Conservation (phyloP, 92 coral and sea anemone genomes). For the Palythoa heliodiscus region DNA sequence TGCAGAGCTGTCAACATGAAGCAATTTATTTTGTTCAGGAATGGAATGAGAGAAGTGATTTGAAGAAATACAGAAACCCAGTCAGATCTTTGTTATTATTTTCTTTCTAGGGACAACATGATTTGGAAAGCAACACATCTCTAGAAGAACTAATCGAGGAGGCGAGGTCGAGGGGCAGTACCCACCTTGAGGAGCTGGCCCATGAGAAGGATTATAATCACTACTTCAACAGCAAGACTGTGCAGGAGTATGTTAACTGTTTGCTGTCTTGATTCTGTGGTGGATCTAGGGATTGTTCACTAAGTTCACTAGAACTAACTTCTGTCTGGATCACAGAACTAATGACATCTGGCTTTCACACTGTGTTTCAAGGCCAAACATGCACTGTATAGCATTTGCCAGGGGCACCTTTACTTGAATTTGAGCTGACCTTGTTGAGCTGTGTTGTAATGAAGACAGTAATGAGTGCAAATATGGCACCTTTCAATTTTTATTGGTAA, state of each 20-base stretch:
- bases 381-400: too few relatives aligned
- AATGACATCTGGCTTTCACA: too few relatives aligned
- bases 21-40: not conserved
- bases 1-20: too few relatives aligned
- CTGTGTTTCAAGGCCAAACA: too few relatives aligned
- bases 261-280: not conserved
- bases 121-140: slow-evolving; percentile 61
- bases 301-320: too few relatives aligned
- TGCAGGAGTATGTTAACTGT: slow-evolving; percentile 78
- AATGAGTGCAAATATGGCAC: too few relatives aligned
- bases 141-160: slow-evolving; percentile 76
- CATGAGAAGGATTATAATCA: slow-evolving; percentile 87
- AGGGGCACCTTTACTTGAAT: too few relatives aligned
- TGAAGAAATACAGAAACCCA: not conserved
- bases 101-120: slow-evolving; percentile 71
- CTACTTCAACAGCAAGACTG: slow-evolving; percentile 82
- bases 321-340: too few relatives aligned
- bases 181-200: slow-evolving; percentile 67
- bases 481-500: too few relatives aligned
- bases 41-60: not conserved
- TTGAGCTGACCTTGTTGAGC: too few relatives aligned
- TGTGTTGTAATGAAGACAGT: too few relatives aligned
- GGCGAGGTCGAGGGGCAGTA: slow-evolving; percentile 66
- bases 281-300: too few relatives aligned
- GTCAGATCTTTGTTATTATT: not conserved